Conservation (phyloP, 2,113 vertebrate genomes). For the Sorex fumeus region DNA sequence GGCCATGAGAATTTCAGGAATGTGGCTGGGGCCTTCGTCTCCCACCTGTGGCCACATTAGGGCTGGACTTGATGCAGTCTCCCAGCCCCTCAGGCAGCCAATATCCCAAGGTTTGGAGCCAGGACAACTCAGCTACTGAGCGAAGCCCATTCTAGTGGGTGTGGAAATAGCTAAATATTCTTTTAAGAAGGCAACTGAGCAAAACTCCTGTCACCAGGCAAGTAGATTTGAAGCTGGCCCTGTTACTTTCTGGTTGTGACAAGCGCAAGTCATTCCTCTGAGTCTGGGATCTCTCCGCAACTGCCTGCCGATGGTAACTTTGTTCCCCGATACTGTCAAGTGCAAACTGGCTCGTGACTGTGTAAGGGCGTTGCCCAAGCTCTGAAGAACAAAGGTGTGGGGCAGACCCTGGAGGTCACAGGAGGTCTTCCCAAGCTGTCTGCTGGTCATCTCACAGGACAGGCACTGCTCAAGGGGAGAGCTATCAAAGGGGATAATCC, state of each 20-base stretch:
- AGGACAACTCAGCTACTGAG: not conserved
- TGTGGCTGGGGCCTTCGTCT: not conserved
- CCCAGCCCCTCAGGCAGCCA: not conserved
- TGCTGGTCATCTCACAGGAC: not conserved
- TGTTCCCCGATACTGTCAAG: not conserved
- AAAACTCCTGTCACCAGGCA: not conserved
- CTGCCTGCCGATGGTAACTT: not conserved
- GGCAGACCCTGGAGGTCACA: not conserved
- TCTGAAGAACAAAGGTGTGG: not conserved
- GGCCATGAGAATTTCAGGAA: constrained; percentile 37
- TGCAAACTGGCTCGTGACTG: not conserved
- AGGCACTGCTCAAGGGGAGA: not conserved
- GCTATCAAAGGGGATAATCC: not conserved
- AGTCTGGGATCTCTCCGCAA: not conserved
- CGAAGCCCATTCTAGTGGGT: not conserved
- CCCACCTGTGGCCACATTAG: not conserved
- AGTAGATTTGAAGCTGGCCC: not conserved
- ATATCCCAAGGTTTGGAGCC: not conserved
- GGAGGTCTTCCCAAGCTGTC: not conserved
- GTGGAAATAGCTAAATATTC: not conserved
- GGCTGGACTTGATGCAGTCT: not conserved
- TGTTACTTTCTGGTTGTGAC: not conserved
- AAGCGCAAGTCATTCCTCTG: no score
- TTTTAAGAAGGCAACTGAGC: not conserved
- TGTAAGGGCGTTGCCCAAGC: not conserved